Base-by-base conservation (phyloP, 2,888 invertebrate species). In the Encarsia formosa region DNA sequence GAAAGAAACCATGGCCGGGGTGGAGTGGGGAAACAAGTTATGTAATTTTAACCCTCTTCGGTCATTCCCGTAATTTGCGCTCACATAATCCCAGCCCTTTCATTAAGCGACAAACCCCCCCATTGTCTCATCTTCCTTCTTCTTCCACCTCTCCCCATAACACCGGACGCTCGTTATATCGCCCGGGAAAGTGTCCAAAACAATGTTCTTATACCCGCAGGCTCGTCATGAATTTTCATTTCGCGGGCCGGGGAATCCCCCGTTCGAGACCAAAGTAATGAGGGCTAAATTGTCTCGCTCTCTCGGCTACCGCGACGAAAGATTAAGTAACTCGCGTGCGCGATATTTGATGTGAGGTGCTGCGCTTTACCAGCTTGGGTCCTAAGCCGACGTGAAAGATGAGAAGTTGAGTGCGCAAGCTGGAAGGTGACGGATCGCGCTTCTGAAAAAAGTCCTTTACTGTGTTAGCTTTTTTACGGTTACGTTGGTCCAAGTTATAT, bases 61-160 rank as follows among this genome's bases (percentile, higher is more conserved):
- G 42, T 26, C 38, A 26, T 47, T 43, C 46, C 32, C 49, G 23
- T 54, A 54, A 54, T 47, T 54, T 23, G 47, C 31, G 35, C 40
- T 22, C 29, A 29, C 38, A 44, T 55, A 49, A 54, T 54, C 51
- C 55, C 18, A 32, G 43, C 48, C n/a, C 48, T 55, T 55, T 55
- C 51, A 55, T 55, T 55, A 55, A 55, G 48, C 40, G 45, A 20
- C 19, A 46, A 32, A 35, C 37, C 32, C 31, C 23, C 18, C 13
- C 44, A 49, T 44, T 51, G 44, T 51, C 54, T 35, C 32, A 20
- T 13, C 37, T 37, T 23, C 43, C 8, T 18, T 15, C 20, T 44
- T 22, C 32, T n/a, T n/a, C n/a, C n/a, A 16, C 13, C n/a, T 31
- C n/a, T 37, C 29, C 23, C 8, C 13, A 13, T 19, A 40, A 4